These are phyloP conservation scores for Fragariocoptes setiger DNA, from an alignment of 1,140 invertebrate species.

Conservation along the genomic window DNA sequence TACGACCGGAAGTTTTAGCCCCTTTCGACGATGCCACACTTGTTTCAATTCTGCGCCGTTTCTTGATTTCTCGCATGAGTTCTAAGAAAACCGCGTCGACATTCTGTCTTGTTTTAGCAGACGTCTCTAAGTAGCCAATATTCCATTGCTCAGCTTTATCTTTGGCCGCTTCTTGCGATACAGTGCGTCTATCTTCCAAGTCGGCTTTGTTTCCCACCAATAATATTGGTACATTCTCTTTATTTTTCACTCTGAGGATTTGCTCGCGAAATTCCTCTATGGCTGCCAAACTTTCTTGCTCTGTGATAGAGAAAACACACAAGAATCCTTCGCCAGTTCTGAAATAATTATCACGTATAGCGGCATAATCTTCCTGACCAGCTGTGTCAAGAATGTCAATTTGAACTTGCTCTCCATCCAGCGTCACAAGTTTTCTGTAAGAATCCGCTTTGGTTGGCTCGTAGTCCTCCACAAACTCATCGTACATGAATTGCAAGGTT, in stretches of 20 bases:
- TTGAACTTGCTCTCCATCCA: constrained; percentile 20
- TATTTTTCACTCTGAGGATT: constrained; percentile 18
- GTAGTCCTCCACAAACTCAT: constrained; percentile 29
- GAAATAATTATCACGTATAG: constrained; percentile 16
- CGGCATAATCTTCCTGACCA: constrained; percentile 21
- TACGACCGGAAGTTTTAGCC: too few species aligned
- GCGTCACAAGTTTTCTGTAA: constrained; percentile 23
- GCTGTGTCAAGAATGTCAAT: constrained; percentile 20
- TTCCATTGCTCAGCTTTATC: constrained; percentile 5
- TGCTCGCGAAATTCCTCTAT: constrained; percentile 14
- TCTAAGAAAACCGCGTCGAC: constrained; percentile 18
- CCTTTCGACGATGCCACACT: too few species aligned
- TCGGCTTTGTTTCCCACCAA: constrained; percentile 19
- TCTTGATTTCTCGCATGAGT: constrained; percentile 20
- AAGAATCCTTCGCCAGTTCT: constrained; percentile 18
- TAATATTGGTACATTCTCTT: constrained; percentile 16
- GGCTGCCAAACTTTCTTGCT: constrained; percentile 18
- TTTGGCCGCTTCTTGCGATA: constrained; percentile 11
- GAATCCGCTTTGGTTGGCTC: constrained; percentile 27
- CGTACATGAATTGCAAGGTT: constrained; percentile 28
- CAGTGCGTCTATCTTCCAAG: constrained; percentile 15
- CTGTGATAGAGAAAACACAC: constrained; percentile 19
- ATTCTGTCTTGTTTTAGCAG: constrained; percentile 11
- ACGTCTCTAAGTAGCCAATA: constrained; percentile 11
- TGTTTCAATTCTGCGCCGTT: constrained; percentile 10